Conservation (phyloP, 2,113 vertebrate genomes). For the Bubo scandiacus region DNA sequence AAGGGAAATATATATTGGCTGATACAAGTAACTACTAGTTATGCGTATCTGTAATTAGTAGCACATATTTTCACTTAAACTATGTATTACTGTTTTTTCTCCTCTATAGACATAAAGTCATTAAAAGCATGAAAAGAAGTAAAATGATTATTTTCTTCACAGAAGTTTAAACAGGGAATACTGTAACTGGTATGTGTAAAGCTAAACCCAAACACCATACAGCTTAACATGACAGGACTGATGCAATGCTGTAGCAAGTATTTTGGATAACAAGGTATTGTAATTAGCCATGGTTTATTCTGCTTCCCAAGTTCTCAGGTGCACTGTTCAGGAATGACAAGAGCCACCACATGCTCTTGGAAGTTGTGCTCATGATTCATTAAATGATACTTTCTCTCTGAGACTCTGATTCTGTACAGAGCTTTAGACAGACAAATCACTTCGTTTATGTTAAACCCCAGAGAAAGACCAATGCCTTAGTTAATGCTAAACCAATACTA, state of each 20-base stretch:
- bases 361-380: neutral
- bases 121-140: neutral
- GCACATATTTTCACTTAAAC: neutral
- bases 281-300: neutral
- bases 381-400: neutral
- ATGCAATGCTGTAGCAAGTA: neutral
- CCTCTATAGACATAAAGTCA: neutral
- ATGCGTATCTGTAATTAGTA: neutral
- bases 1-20: neutral
- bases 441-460: rapidly evolving
- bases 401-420: neutral
- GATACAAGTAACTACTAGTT: neutral
- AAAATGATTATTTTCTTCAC: neutral
- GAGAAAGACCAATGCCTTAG: neutral
- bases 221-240: neutral
- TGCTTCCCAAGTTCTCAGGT: neutral
- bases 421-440: neutral
- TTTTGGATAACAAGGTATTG: neutral
- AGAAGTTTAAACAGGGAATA: neutral
- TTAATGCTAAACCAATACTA: neutral
- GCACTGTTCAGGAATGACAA: neutral
- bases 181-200: neutral
- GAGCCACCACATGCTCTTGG: neutral
- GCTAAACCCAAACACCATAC: neutral
- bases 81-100: neutral